Base-by-base conservation (phyloP, 2,113 vertebrate species). In the Daubentonia madagascariensis region DNA sequence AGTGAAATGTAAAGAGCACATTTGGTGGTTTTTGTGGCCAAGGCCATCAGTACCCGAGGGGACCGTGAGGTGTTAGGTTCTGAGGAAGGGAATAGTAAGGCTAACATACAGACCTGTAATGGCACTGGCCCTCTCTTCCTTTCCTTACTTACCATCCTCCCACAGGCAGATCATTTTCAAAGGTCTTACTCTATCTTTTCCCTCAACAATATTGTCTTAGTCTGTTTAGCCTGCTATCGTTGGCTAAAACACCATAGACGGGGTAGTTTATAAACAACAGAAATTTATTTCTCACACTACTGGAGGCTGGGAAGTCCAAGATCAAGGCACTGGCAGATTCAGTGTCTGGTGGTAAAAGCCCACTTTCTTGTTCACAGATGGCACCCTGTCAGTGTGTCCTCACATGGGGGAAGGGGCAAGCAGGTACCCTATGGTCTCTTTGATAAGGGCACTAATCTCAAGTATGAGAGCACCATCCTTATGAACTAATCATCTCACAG, bases 81-180 rank as follows among this genome's bases (percentile, higher is more conserved):
- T 10, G 6, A 16, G 45, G 16, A 37, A 52, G 9, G 3, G 20
- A 70, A 3, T 1, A 0, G 12, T 8, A 2, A n/a, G 28, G 20
- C 65, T 70, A 22, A 70, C 11, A 52, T 5, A 9, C 23, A 54
- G 30, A 50, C 17, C 28, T 17, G 13, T 23, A 14, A 28, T 1
- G 61, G 14, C 45, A 28, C 1, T 40, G 7, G 0, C 1, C 12
- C 5, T 65, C 14, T 16, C 17, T 37, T 84, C 32, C 22, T 85
- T 50, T 37, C 23, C 7, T 35, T 54, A 43, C 8, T 70, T n/a
- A 30, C 5, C 2, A 18, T 30, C n/a, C 5, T 52, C 28, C 17
- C 16, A 11, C 0, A 22, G 57, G 5, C 2, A 52, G 6, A 75
- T 95, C 35, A 57, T 57, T 32, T 20, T 61, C 8, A 63, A 73